phyloP scores from a whole-genome alignment of 1,140 invertebrate genomes.

The Liolophura sinensis region DNA sequence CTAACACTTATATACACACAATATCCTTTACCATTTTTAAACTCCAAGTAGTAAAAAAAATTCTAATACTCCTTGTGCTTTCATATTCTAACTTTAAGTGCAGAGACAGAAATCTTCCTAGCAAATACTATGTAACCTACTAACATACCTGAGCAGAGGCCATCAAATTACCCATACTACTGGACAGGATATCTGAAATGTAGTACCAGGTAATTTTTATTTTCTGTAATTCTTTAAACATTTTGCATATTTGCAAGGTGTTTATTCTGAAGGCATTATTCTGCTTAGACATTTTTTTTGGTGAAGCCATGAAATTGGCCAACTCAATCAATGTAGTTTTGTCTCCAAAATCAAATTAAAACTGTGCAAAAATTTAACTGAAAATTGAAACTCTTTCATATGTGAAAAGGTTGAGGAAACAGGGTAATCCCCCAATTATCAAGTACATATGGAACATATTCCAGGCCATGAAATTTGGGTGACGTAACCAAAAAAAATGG shows the following conservation, averaged over 20 bases:
- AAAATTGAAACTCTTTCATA: too few relatives aligned
- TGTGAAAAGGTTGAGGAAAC: too few relatives aligned
- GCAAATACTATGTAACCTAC: not conserved
- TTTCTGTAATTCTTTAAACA: slow-evolving; percentile 3
- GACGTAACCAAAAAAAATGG: too few relatives aligned
- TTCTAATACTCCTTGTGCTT: slow-evolving; percentile 1
- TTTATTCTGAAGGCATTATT: not conserved
- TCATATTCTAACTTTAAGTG: not conserved
- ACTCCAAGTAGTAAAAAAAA: not conserved
- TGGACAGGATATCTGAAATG: slow-evolving; percentile 48
- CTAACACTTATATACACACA: too few relatives aligned
- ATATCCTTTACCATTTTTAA: not conserved
- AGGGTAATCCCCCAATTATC: too few relatives aligned
- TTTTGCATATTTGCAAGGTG: slow-evolving; percentile 4
- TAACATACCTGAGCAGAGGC: slow-evolving; percentile 46
- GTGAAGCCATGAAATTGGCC: too few relatives aligned
- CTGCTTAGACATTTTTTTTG: not conserved
- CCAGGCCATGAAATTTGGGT: too few relatives aligned
- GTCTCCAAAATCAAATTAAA: too few relatives aligned
- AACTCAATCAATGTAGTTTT: too few relatives aligned
- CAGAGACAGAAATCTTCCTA: not conserved
- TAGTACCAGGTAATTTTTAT: slow-evolving; percentile 8
- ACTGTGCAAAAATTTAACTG: too few relatives aligned
- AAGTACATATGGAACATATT: too few relatives aligned
- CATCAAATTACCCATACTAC: slow-evolving; percentile 42